Conservation (phyloP, 2,113 vertebrate genomes). For the Bettongia penicillata region DNA sequence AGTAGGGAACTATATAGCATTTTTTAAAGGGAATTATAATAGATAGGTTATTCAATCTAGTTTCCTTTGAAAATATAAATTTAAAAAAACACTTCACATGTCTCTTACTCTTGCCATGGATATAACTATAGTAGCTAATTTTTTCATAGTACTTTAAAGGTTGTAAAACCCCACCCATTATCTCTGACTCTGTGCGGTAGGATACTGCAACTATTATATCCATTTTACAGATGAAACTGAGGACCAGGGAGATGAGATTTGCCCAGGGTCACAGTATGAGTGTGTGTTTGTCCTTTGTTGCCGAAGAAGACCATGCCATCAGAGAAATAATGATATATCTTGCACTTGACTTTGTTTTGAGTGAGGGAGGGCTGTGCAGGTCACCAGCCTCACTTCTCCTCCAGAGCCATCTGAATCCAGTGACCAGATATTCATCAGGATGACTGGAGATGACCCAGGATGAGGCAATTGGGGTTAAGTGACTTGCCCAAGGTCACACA, state of each 20-base stretch:
- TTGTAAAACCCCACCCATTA: background rate
- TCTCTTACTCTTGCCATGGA: fast-evolving
- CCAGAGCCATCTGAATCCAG: no score
- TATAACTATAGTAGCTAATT: background rate
- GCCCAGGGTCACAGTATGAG: background rate
- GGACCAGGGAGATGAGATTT: background rate
- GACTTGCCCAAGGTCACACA: no score
- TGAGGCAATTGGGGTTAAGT: no score
- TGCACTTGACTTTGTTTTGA: no score
- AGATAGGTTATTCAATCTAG: background rate
- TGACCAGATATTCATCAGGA: no score
- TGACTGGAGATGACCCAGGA: no score
- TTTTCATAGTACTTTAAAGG: background rate
- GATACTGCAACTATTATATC: background rate
- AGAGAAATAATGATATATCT: no score
- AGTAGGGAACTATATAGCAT: background rate
- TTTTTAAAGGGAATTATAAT: background rate
- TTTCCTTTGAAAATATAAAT: constrained; percentile 16
- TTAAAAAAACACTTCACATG: background rate
- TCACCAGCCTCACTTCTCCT: no score
- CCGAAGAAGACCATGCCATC: no score
- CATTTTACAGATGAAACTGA: background rate
- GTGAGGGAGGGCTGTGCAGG: no score
- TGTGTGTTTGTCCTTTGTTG: no score
- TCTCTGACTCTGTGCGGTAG: background rate